Percentiles rank a stretch among this genome's conserved stretches.
These are phyloP conservation scores for Liasis olivaceus DNA, from an alignment of 2,797 vertebrate genomes.

Conservation along the genomic window DNA sequence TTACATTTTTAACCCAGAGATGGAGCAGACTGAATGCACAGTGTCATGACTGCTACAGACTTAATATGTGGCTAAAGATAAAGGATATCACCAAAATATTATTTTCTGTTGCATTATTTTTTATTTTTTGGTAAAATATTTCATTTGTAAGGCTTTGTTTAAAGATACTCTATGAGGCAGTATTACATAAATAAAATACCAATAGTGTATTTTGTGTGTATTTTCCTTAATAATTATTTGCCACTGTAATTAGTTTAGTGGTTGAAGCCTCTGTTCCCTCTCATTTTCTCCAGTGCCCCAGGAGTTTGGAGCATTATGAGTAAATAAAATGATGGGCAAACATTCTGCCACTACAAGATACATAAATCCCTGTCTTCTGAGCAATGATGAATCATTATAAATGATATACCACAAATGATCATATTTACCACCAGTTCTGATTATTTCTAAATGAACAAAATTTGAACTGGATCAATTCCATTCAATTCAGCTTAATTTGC, in stretches of 20 bases:
- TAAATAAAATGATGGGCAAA: neutral
- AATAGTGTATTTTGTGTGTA: neutral
- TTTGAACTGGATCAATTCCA: neutral
- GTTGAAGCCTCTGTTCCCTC: neutral
- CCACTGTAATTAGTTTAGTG: neutral
- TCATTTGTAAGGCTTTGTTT: neutral
- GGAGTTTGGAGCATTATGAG: neutral
- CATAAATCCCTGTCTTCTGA: neutral
- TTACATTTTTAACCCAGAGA: neutral
- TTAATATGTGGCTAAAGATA: neutral
- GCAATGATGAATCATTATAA: neutral
- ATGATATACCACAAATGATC: neutral
- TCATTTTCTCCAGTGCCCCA: no score
- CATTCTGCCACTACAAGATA: neutral
- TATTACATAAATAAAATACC: neutral
- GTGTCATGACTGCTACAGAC: neutral
- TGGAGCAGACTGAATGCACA: neutral
- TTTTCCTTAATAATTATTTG: neutral
- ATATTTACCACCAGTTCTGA: neutral
- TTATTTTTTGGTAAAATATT: neutral
- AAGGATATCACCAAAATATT: neutral
- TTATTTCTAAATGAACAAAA: neutral
- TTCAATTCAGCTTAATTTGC: neutral
- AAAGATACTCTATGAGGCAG: neutral
- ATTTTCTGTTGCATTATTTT: neutral